These are phyloP conservation scores for Drosophila acutilabella DNA, from an alignment of 2,888 invertebrate species.

Conservation along the genomic window DNA sequence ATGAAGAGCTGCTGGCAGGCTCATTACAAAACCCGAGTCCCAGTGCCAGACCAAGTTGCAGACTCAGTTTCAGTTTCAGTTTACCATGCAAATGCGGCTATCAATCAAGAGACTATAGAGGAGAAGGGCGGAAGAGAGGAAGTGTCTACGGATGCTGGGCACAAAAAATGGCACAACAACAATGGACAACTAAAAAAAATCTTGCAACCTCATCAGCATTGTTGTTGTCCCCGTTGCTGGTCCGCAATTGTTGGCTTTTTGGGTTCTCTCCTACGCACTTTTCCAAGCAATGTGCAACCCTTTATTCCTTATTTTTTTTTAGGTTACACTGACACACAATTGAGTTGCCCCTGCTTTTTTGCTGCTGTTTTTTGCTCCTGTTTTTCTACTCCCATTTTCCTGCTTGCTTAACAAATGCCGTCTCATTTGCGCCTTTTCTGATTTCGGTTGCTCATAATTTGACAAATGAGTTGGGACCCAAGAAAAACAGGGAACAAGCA, in stretches of 20 bases:
- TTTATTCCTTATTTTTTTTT: slow-evolving; percentile 20
- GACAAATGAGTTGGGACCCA: slow-evolving; percentile 64
- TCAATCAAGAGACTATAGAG: slow-evolving; percentile 64
- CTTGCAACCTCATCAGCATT: slow-evolving; percentile 27
- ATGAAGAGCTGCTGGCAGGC: slow-evolving; percentile 55
- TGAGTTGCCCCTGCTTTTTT: slow-evolving; percentile 28
- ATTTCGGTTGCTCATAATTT: slow-evolving; percentile 69
- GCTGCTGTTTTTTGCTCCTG: neutral
- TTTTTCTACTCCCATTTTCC: neutral
- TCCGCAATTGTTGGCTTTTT: slow-evolving; percentile 42
- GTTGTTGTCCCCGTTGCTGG: slow-evolving; percentile 14
- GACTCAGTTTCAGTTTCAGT: slow-evolving; percentile 35
- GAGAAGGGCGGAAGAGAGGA: neutral
- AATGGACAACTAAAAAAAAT: slow-evolving; percentile 21
- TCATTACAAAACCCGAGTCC: slow-evolving; percentile 65
- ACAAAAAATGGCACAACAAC: slow-evolving; percentile 34
- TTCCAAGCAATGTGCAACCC: slow-evolving; percentile 28
- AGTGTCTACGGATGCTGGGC: slow-evolving; percentile 11
- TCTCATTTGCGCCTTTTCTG: slow-evolving; percentile 75
- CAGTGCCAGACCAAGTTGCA: slow-evolving; percentile 37
- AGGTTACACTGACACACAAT: slow-evolving; percentile 40
- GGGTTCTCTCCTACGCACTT: slow-evolving; percentile 46
- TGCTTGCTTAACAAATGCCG: slow-evolving; percentile 58
- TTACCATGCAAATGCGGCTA: slow-evolving; percentile 74
- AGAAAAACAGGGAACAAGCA: slow-evolving; percentile 25